phyloP scores from a whole-genome alignment of 2,888 invertebrate species.

The Oscheius sp. region DNA sequence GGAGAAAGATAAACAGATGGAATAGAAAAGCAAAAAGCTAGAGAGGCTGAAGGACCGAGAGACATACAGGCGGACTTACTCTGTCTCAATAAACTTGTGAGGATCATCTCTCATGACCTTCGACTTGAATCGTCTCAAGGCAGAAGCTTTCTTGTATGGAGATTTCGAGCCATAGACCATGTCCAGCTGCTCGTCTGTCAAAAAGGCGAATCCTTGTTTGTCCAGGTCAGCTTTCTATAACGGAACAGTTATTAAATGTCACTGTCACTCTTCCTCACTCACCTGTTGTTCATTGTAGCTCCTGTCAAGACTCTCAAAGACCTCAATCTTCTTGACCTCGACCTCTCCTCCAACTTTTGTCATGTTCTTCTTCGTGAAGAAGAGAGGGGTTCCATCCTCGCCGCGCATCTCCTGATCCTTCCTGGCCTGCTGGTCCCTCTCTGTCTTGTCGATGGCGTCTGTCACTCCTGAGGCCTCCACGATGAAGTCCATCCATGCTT shows the following conservation, averaged over 20 bases:
- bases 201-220: conserved; percentile 61
- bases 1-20: too few species aligned
- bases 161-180: conserved; percentile 66
- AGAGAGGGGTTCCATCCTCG: conserved; percentile 50
- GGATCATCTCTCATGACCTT: conserved; percentile 48
- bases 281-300: conserved; percentile 66
- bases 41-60: too few species aligned
- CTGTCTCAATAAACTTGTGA: conserved; percentile 50
- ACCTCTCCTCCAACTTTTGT: conserved; percentile 48
- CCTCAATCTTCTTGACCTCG: conserved; percentile 65
- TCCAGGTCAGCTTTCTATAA: conserved; percentile 59
- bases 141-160: conserved; percentile 58
- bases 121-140: conserved; percentile 51
- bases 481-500: conserved; percentile 71
- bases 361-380: conserved; percentile 48
- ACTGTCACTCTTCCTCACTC: background rate
- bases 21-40: too few species aligned
- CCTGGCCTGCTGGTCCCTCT: conserved; percentile 39
- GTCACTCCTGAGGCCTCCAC: conserved; percentile 64
- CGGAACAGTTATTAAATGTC: background rate
- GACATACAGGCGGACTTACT: conserved; percentile 37
- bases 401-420: conserved; percentile 48
- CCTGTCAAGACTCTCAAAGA: conserved; percentile 64
- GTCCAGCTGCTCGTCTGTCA: conserved; percentile 62
- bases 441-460: conserved; percentile 46